These are phyloP conservation scores for Thamnophis elegans DNA, from an alignment of 2,797 vertebrate species.

Conservation along the genomic window DNA sequence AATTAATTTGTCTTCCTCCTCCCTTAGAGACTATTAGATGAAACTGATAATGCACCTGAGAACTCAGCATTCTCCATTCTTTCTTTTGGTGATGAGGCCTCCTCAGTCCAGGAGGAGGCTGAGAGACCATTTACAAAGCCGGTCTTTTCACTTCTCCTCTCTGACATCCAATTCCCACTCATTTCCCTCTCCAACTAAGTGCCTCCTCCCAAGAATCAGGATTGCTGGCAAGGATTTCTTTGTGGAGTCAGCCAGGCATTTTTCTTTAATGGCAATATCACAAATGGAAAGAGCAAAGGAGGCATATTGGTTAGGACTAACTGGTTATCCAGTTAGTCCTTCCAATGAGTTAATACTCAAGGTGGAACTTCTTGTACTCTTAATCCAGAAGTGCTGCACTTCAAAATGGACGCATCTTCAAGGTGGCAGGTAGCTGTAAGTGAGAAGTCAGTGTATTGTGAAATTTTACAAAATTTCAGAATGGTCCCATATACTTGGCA, in stretches of 20 bases:
- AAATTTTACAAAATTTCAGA: background rate
- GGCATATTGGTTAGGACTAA: background rate
- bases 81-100: background rate
- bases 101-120: background rate
- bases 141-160: background rate
- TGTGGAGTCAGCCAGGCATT: background rate
- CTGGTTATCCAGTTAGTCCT: background rate
- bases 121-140: background rate
- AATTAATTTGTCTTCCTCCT: background rate
- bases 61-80: background rate
- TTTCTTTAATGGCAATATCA: background rate
- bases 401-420: background rate
- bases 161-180: background rate
- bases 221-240: background rate
- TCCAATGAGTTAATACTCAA: background rate
- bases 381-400: background rate
- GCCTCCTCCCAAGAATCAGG: background rate
- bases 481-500: background rate
- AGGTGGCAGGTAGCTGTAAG: background rate
- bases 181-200: background rate
- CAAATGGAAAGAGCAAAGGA: background rate
- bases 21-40: background rate
- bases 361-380: background rate
- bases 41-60: background rate
- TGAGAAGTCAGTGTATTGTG: background rate